Evolutionary conservation across 2,113 vertebrate genomes (phyloP).

Genomic region (Pangasianodon hypophthalmus): DNA sequence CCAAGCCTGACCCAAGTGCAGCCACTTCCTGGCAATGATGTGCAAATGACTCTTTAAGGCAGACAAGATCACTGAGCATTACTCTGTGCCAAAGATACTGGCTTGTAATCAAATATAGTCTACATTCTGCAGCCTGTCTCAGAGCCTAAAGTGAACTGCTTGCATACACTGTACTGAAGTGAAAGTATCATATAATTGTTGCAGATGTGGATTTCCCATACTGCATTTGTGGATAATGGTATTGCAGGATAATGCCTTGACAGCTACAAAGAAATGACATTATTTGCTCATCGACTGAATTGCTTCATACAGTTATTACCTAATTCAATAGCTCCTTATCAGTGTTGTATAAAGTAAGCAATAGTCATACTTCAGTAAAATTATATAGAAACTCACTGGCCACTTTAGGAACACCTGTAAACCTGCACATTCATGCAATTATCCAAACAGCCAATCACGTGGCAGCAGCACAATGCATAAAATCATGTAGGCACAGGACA

Average conservation of each 20-base stretch:
- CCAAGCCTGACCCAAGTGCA: background rate
- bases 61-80: background rate
- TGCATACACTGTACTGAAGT: background rate
- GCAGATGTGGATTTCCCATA: background rate
- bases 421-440: background rate
- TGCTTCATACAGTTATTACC: background rate
- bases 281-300: background rate
- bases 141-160: background rate
- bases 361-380: background rate
- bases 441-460: background rate
- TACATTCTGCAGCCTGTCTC: constrained; percentile 1
- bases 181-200: background rate
- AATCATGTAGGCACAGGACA: background rate
- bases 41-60: constrained; percentile 32
- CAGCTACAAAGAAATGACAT: background rate
- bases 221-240: background rate
- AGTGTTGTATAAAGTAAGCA: background rate
- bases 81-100: constrained; percentile 6
- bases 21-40: constrained; percentile 13
- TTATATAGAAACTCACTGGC: background rate
- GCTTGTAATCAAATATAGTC: constrained; percentile 32
- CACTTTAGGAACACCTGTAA: background rate
- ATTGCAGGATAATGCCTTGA: background rate
- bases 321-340: background rate
- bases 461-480: background rate